Evolutionary conservation across 2,113 vertebrate genomes (phyloP).

Genomic region (Ascaphus truei): DNA sequence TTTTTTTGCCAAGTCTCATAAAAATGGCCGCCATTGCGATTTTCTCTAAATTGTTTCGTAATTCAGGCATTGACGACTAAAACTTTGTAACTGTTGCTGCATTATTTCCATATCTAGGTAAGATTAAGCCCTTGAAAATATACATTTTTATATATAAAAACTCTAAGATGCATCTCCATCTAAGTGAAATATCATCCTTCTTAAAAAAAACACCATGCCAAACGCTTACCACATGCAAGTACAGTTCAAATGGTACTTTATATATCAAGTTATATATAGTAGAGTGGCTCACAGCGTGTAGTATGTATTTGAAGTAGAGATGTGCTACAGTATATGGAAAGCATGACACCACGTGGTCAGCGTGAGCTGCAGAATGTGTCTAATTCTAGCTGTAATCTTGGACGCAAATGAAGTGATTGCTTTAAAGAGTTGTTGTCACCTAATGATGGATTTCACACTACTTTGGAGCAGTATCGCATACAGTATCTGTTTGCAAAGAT

Average conservation of each 20-base stretch:
- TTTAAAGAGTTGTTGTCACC: constrained; percentile 13
- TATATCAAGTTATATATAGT: constrained; percentile 1
- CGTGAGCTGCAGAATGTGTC: background rate
- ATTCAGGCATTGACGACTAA: no score
- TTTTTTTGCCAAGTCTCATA: no score
- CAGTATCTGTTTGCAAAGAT: background rate
- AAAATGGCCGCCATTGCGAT: no score
- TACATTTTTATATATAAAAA: no score
- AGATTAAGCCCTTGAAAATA: no score
- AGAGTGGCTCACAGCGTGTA: background rate
- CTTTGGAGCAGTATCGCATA: background rate
- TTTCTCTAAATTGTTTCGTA: no score
- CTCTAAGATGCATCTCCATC: no score
- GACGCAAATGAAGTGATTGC: background rate
- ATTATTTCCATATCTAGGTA: no score
- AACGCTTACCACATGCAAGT: no score
- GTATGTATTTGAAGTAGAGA: background rate
- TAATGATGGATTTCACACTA: constrained; percentile 15
- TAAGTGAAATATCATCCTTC: no score
- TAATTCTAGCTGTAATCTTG: constrained; percentile 25
- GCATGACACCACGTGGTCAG: background rate
- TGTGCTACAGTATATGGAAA: background rate
- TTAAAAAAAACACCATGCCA: no score
- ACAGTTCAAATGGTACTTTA: background rate
- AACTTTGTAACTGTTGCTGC: no score